Base-by-base conservation (phyloP, 2,113 vertebrate genomes). In the Hirundichthys speculiger region DNA sequence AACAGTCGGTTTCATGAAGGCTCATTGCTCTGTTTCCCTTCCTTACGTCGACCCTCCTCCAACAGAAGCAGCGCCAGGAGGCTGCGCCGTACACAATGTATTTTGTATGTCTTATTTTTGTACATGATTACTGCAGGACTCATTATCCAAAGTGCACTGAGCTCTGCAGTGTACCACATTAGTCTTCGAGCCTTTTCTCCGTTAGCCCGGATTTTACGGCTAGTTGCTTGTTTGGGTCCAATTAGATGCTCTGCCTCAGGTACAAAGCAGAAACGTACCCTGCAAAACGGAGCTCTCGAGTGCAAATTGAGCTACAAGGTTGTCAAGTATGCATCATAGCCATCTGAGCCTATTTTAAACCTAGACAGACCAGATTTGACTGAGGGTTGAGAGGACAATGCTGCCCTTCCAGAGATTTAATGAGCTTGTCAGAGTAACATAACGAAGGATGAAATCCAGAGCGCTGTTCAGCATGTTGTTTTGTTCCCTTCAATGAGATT, bases 181-280 rank as follows among this genome's bases (percentile, higher is more conserved):
- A 59, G 46, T 69, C 14, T 53, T 18, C 49, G 21, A 47, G 24
- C 39, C 49, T 64, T 11, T 15, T 60, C 19, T 62, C 25, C 69
- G 40, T 57, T 54, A 42, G 56, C 34, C 46, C 21, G 34, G 39
- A 53, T 74, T 70, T 41, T 50, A 64, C 34, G 14, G 66, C 11
- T 21, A 34, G 43, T 18, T 42, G 59, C 43, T 73, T 72, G 63
- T 77, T 87, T 77, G 75, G 54, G 40, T 74, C 67, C 69, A 84
- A 75, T 83, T 79, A 79, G 76, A 61, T 1, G 10, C 20, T 57
- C 45, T 13, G 61, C 55, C 75, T 82, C 30, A 42, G 45, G 52
- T 52, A 53, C 61, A 21, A 1, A 1, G 60, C 21, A 24, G 21
- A 66, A 46, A 65, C 10, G 27, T 40, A 13, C 12, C 7, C 38